These are phyloP conservation scores for Trissonchulus sp. DNA, from an alignment of 2,888 invertebrate genomes.

Conservation along the genomic window DNA sequence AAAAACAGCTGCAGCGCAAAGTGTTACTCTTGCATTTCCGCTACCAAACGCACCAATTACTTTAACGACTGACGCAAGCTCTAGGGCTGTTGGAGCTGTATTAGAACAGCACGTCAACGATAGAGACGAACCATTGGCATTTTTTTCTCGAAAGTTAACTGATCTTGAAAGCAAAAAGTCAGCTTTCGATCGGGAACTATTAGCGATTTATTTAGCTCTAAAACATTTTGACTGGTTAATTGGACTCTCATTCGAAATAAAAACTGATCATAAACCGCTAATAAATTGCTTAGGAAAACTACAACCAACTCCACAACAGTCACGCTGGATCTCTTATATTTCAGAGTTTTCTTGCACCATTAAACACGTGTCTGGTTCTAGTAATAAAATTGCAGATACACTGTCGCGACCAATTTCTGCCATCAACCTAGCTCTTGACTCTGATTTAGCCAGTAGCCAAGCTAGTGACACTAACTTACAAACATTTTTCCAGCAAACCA, in stretches of 20 bases:
- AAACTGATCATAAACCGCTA: constrained; percentile 26
- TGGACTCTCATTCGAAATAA: constrained; percentile 8
- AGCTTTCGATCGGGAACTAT: constrained; percentile 20
- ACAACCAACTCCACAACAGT: constrained; percentile 13
- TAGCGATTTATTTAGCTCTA: constrained; percentile 17
- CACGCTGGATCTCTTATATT: constrained; percentile 20
- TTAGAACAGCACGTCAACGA: constrained; percentile 4
- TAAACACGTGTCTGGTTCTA: constrained; percentile 16
- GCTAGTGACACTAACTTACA: background rate
- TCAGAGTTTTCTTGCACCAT: constrained; percentile 20
- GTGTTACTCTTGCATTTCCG: constrained; percentile 8
- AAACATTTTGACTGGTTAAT: constrained; percentile 21
- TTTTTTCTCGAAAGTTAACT: constrained; percentile 12
- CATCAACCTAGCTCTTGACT: background rate
- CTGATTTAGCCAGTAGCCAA: background rate
- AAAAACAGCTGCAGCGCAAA: background rate
- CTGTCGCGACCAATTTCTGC: background rate
- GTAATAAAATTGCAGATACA: constrained; percentile 14
- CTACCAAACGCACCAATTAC: background rate
- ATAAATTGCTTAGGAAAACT: background rate
- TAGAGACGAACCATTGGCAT: background rate
- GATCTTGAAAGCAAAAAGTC: constrained; percentile 12
- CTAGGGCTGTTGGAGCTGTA: constrained; percentile 9
- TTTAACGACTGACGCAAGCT: constrained; percentile 13
- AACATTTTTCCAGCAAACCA: constrained; percentile 1